Conservation (phyloP, 1,140 invertebrate species). For the Calliphora vicina region DNA sequence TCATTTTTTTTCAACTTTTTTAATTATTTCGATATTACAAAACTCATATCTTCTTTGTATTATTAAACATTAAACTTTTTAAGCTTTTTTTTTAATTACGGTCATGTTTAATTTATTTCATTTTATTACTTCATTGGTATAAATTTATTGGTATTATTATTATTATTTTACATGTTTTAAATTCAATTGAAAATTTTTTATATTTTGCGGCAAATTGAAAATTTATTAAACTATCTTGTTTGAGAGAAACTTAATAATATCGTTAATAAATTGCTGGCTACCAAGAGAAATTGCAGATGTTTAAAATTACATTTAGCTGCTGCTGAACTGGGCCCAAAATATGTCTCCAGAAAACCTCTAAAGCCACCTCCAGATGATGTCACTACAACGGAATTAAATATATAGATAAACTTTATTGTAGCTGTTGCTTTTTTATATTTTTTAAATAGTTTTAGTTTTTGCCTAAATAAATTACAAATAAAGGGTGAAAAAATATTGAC, state of each 20-base stretch:
- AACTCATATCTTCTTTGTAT: background rate
- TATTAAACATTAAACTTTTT: background rate
- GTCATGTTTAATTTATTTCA: background rate
- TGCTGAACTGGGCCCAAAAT: slow-evolving; percentile 7
- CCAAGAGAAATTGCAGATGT: background rate
- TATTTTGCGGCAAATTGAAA: too few species aligned
- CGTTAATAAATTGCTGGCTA: background rate
- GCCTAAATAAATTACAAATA: background rate
- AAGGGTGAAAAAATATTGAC: background rate
- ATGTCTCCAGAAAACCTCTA: slow-evolving; percentile 7
- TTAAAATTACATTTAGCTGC: background rate
- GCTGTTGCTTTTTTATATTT: too few species aligned
- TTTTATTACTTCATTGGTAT: background rate
- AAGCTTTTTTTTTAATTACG: background rate
- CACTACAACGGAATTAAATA: background rate
- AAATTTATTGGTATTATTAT: background rate
- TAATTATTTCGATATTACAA: background rate
- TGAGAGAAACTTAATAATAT: background rate
- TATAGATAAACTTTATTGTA: too few species aligned
- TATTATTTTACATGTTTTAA: background rate
- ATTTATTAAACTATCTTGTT: slow-evolving; percentile 17
- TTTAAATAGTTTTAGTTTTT: too few species aligned
- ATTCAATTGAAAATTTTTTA: background rate
- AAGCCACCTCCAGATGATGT: slow-evolving; percentile 14
- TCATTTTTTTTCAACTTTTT: background rate